phyloP scores from a whole-genome alignment of 2,113 vertebrate species.

The western clawed frog (Xenopus tropicalis) region UCB_Xtro_10.0 CM004445.2:77627501-77628000 shows the following conservation, averaged over 20 bases:
- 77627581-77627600: conserved; percentile 27
- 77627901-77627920: no score
- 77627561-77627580: conserved; percentile 3
- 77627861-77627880: no score
- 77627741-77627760: conserved; percentile 39
- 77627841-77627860: background rate
- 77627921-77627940: no score
- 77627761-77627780: conserved; percentile 33
- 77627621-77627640: conserved; percentile 15
- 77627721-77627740: conserved; percentile 29
- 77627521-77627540: conserved; percentile 3
- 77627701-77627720: conserved; percentile 34
- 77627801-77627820: conserved; percentile 21
- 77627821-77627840: conserved; percentile 27
- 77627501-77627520: background rate
- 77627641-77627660: conserved; percentile 30
- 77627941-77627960: no score
- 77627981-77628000: no score
- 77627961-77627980: no score
- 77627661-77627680: conserved; percentile 31
- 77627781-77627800: conserved; percentile 33
- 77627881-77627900: no score
- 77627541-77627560: background rate
- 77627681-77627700: conserved; percentile 32
- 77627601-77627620: conserved; percentile 32